Evolutionary conservation across 2,113 vertebrate genomes (phyloP).

Genomic region (Promerops cafer): DNA sequence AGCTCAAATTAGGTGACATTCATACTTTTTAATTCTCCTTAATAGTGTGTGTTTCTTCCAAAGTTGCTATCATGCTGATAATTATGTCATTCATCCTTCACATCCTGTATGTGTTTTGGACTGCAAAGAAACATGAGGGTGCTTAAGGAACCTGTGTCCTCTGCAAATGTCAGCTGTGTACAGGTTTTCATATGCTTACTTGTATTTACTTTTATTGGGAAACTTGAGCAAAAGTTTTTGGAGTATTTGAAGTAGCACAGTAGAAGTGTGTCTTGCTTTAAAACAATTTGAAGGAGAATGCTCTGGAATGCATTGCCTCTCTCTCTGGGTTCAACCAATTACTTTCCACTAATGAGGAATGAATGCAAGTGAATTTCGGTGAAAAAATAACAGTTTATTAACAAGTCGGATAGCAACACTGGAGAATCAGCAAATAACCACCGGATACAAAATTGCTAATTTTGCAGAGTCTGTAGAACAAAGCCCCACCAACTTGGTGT

Average conservation of each 20-base stretch:
- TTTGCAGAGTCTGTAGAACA: not conserved
- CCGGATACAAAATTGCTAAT: not conserved
- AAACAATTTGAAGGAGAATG: not conserved
- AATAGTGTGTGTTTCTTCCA: not conserved
- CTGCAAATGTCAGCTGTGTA: not conserved
- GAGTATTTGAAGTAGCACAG: slow-evolving; percentile 10
- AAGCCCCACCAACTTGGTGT: too few relatives aligned
- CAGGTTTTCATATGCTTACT: not conserved
- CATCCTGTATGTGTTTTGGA: not conserved
- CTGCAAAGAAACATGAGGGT: not conserved
- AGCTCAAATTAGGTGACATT: not conserved
- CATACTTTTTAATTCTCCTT: not conserved
- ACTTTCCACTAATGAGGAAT: not conserved
- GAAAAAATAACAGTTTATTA: not conserved
- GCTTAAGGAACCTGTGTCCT: not conserved
- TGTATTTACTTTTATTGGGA: not conserved
- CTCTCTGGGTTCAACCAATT: not conserved
- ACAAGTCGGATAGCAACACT: not conserved
- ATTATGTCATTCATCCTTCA: not conserved
- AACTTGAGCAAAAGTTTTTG: slow-evolving; percentile 18
- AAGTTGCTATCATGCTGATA: not conserved
- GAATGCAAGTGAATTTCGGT: not conserved
- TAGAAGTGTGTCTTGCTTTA: not conserved
- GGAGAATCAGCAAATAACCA: not conserved
- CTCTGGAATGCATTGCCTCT: not conserved